Base-by-base conservation (phyloP, 2,888 invertebrate species). In the Alloplasta piceator region DNA sequence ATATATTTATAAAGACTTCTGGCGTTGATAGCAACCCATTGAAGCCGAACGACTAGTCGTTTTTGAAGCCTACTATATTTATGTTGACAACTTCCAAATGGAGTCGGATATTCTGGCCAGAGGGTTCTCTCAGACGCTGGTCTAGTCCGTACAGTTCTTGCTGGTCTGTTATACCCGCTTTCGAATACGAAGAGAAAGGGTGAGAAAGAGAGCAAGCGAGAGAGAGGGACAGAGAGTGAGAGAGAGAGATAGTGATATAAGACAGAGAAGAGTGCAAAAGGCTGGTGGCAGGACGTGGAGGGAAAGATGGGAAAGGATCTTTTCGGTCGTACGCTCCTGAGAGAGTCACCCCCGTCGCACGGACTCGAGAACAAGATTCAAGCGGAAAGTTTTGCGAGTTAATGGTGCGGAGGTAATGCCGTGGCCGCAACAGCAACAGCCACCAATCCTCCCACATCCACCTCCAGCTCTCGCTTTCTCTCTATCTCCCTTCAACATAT, bases 341-440 rank as follows among this genome's bases (percentile, higher is more conserved):
- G 76, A 72, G 75, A 75, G 71, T 74, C 73, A 63, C 67, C 68
- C 71, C 58, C 85, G 84, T 87, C 3, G 26, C 26, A 26, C 26
- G 26, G 86, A 89, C 87, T 89, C 88, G 89, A 90, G 91, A 91
- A 91, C 89, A 91, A 91, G 91, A 91, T 91, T 90, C 90, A 88
- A 90, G 91, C 91, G 91, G 90, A 91, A 91, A 91, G 91, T 91
- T 92, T 91, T 89, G 89, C 89, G 91, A 91, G 91, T 92, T 92
- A 92, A 92, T 92, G 91, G 91, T 89, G 91, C 89, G 89, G 88
- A 91, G 90, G 90, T 91, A 91, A 92, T 90, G 90, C 89, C 85
- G 86, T 87, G 89, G 90, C 90, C 91, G 90, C 90, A 91, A 90
- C 91, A 90, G 90, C 90, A 90, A 90, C 91, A 91, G 87, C 88